Conservation (phyloP, 2,797 vertebrate species). For the Sebastes glaucus region DNA sequence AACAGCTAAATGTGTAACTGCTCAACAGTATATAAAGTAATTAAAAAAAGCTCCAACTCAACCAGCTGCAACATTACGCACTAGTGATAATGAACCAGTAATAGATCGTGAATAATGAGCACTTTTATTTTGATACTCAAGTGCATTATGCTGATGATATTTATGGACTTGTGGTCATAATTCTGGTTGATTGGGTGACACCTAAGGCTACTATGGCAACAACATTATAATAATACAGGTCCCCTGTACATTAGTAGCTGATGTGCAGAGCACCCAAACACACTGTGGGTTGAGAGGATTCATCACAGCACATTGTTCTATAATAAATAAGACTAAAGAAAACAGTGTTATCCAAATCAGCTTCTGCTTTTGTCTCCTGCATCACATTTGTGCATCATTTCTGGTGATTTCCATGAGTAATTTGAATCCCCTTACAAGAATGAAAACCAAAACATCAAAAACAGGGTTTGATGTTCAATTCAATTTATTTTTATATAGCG, state of each 20-base stretch:
- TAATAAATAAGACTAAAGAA: background rate
- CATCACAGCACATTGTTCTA: background rate
- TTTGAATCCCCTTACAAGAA: background rate
- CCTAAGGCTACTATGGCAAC: background rate
- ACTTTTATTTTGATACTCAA: background rate
- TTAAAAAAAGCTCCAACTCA: background rate
- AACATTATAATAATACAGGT: background rate
- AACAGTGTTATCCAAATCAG: background rate
- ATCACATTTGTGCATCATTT: background rate
- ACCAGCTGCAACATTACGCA: background rate
- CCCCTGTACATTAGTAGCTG: background rate
- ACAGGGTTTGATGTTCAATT: too few relatives aligned
- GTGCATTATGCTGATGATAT: background rate
- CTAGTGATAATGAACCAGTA: too few relatives aligned
- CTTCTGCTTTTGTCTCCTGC: background rate
- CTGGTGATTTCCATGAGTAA: background rate
- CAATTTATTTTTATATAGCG: too few relatives aligned
- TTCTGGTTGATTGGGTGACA: background rate
- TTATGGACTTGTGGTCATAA: background rate
- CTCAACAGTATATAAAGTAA: background rate
- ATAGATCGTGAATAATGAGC: background rate
- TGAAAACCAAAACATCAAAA: too few relatives aligned
- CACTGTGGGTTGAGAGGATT: accelerated
- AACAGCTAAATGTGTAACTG: background rate
- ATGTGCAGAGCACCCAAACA: background rate